Base-by-base conservation (phyloP, 2,797 vertebrate genomes). In the Coranthus polyacanthus region DNA sequence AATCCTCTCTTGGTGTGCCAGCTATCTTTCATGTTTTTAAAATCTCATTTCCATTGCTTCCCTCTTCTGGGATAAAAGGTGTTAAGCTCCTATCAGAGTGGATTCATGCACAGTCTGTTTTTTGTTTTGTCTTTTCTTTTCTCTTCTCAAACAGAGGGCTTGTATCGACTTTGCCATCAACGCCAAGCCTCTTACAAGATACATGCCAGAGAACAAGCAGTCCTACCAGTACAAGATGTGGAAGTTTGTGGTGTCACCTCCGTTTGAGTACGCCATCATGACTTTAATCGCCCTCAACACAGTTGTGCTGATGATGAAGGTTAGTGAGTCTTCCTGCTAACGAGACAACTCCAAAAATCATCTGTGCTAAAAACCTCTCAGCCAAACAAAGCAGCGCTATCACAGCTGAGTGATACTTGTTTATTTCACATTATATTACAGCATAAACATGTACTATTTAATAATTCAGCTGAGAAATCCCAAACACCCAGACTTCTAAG, bases 301-400 rank as follows among this genome's bases (percentile, higher is more conserved):
- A 0, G 94, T 97, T 8, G 97, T 99, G 64, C 94, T 99, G 56
- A 99, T 99, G 98, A 99, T 99, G 98, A 99, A 99, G 97, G 98
- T 98, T 84, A 85, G 88, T 81, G 24, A 22, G 61, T 62, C n/a
- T 22, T 72, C 20, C 12, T 45, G 32, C 52, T 59, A 62, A 77
- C 24, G 47, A 78, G 13, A 21, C 53, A 39, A 49, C 66, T 45
- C 3, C 2, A 15, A 36, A 53, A 0, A 36, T 64, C 34, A 18
- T 59, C 46, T 71, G n/a, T n/a, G n/a, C n/a, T 16, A 45, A 13
- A 50, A 52, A n/a, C 26, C 49, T 39, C 32, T 49, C 39, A 55
- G 44, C 39, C 18, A 52, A 41, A 57, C 15, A 44, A 59, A 45
- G 6, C 17, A 21, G 6, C 26, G 20, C 24, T 11, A 50, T 38